Evolutionary conservation across 2,113 vertebrate genomes (phyloP).

Genomic region (Myocastor coypus): DNA sequence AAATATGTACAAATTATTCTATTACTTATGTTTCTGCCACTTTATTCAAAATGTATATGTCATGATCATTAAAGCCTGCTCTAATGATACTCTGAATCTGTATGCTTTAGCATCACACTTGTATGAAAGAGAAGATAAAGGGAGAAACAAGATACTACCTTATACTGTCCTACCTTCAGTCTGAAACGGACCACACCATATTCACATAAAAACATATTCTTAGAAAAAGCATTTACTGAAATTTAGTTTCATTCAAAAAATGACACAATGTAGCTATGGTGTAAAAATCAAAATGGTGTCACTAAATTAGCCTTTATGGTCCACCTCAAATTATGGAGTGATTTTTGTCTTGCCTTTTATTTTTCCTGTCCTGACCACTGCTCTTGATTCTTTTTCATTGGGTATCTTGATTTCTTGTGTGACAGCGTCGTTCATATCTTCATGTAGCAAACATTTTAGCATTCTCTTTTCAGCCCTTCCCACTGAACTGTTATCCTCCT

Average conservation of each 20-base stretch:
- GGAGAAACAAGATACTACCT: background rate
- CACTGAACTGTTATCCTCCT: background rate
- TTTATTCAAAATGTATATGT: background rate
- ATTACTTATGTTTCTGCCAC: too few species aligned
- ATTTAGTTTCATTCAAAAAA: background rate
- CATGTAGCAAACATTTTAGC: too few species aligned
- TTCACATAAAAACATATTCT: background rate
- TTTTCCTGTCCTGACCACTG: background rate
- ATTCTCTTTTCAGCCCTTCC: background rate
- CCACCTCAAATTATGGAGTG: background rate
- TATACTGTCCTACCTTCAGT: background rate
- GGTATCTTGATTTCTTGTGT: background rate
- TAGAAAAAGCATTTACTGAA: conserved; percentile 24
- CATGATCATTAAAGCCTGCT: background rate
- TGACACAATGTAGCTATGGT: background rate
- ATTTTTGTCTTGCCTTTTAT: background rate
- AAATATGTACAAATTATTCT: background rate
- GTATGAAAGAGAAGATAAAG: background rate
- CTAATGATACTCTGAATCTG: background rate
- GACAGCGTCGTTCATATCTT: background rate
- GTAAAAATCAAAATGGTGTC: background rate
- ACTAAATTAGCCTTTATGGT: background rate
- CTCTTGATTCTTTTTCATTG: background rate
- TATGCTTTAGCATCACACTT: background rate
- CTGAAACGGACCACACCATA: background rate